Base-by-base conservation (phyloP, 2,888 invertebrate species). In the Cetonia aurata region DNA sequence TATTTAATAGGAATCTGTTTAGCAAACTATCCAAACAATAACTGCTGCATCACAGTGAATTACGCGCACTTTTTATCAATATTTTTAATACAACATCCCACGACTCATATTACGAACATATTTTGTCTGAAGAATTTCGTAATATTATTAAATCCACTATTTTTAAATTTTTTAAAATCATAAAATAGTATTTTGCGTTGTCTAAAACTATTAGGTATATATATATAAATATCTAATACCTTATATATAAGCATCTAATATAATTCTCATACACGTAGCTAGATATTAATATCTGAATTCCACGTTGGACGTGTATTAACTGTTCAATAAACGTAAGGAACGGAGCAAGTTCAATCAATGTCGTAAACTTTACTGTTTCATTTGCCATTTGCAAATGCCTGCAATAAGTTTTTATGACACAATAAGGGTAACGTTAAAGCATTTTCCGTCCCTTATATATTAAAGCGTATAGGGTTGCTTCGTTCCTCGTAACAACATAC, bases 351-450 rank as follows among this genome's bases (percentile, higher is more conserved):
- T 62, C 50, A 50, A 48, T 62, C 62, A 37, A 37, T 37, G 37
- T 37, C 48, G 48, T 17, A 50, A 50, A 9, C 48, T 44, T 57
- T 55, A 62, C 37, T 48, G 33, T 62, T 50, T 62, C 33, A 50
- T 50, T 62, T 33, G 48, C 50, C 50, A 50, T 62, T 50, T 50
- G 50, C 33, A 67, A 67, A 55, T 56, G 33, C 37, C 33, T 19
- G 60, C 44, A 48, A 57, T 33, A 62, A 19, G 15, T 72, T 67
- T 74, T 70, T 71, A 73, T 69, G 65, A 68, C 44, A 72, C 72
- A 75, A 76, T 72, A 73, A 76, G 74, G 74, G 73, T 74, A 72
- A 72, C 68, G 72, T 73, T 76, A 52, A 67, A 52, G 53, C 69
- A 62, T 69, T 69, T 13, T 46, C 66, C 66, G 31, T 56, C 57